Conservation (phyloP, 2,113 vertebrate genomes). For the Pollachius pollachius region DNA sequence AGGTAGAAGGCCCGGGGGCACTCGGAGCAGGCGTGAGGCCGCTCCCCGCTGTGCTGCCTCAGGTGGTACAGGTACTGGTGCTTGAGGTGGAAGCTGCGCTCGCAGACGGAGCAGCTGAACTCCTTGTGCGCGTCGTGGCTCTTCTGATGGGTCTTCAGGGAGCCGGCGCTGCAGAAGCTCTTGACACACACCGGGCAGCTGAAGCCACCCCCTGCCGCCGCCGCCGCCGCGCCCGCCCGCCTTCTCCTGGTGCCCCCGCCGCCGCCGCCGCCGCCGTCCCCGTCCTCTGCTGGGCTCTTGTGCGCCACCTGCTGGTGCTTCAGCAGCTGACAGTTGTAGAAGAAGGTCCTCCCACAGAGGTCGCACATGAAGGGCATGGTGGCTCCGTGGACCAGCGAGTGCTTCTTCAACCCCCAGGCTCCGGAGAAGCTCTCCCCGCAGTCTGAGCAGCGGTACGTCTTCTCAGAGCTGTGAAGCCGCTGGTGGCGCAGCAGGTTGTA, state of each 20-base stretch:
- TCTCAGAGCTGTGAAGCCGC: too few relatives aligned
- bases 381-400: slow-evolving; percentile 33
- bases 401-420: not conserved
- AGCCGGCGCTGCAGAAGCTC: slow-evolving; percentile 50
- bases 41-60: slow-evolving; percentile 52
- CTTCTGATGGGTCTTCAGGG: slow-evolving; percentile 55
- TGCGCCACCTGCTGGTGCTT: slow-evolving; percentile 66
- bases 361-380: slow-evolving; percentile 30
- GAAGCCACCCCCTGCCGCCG: slow-evolving; percentile 39
- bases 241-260: not conserved
- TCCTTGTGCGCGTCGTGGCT: slow-evolving; percentile 53
- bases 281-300: not conserved
- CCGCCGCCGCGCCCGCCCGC: not conserved
- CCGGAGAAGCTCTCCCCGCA: too few relatives aligned
- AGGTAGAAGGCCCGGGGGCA: slow-evolving; percentile 71
- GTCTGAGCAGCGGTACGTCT: too few relatives aligned
- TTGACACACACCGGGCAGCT: slow-evolving; percentile 52
- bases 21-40: slow-evolving; percentile 57
- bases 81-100: slow-evolving; percentile 53
- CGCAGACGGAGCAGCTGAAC: slow-evolving; percentile 52
- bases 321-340: slow-evolving; percentile 67
- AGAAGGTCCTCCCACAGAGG: slow-evolving; percentile 27
- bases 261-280: not conserved
- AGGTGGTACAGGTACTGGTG: slow-evolving; percentile 59
- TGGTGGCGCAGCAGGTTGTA: too few relatives aligned